Evolutionary conservation across 2,797 vertebrate species (phyloP).

Genomic region (Anniella stebbinsi): DNA sequence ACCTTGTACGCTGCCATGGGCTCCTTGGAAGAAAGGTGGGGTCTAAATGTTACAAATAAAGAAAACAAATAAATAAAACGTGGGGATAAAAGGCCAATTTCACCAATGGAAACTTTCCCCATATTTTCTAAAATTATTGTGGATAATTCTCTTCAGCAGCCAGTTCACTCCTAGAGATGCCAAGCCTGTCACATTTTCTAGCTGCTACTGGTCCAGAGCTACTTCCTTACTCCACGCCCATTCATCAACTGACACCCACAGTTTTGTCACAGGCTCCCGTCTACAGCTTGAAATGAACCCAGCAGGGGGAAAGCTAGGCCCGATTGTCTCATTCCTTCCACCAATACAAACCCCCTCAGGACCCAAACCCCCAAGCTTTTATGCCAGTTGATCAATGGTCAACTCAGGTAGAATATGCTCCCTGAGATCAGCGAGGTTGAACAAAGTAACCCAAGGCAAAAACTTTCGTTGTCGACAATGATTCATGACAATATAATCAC

Average conservation of each 20-base stretch:
- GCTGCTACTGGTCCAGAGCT: not conserved
- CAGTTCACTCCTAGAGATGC: not conserved
- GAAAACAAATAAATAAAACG: not conserved
- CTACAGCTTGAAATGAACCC: not conserved
- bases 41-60: too few relatives aligned
- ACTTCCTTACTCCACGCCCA: not conserved
- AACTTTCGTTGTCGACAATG: not conserved
- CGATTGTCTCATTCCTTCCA: conserved; percentile 11
- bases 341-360: not conserved
- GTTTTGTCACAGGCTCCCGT: conserved; percentile 1
- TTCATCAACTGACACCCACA: not conserved
- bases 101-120: not conserved
- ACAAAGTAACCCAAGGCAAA: conserved; percentile 2
- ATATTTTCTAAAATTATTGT: not conserved
- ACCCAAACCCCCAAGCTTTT: not conserved
- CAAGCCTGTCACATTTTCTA: not conserved
- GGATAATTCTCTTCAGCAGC: not conserved
- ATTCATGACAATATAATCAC: conserved; percentile 15
- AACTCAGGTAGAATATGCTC: not conserved
- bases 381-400: not conserved
- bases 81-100: not conserved
- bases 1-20: too few relatives aligned
- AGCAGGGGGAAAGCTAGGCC: not conserved
- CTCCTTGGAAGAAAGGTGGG: too few relatives aligned
- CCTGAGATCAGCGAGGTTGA: not conserved